Percentiles rank a stretch among this genome's conserved stretches.
Conservation (phyloP, 2,888 invertebrate genomes). For the Andrena praecox region DNA sequence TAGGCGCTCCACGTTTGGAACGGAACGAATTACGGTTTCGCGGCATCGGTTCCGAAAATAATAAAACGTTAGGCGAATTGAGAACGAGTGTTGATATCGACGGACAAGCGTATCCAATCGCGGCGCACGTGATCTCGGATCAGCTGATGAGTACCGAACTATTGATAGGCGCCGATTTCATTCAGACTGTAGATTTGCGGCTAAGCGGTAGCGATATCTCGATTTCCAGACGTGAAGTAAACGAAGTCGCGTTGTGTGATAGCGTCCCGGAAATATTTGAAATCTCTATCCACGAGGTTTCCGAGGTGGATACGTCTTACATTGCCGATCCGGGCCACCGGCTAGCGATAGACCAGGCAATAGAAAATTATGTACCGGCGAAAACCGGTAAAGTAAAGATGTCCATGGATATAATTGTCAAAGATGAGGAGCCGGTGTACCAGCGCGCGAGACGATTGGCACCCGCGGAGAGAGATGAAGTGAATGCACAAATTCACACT, state of each 20-base stretch:
- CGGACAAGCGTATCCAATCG: neutral
- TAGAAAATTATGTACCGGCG: neutral
- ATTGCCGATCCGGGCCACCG: neutral
- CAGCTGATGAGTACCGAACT: too few relatives aligned
- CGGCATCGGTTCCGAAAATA: neutral
- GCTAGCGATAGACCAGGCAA: neutral
- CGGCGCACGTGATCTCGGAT: too few relatives aligned
- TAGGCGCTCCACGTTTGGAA: constrained; percentile 5
- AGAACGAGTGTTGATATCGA: neutral
- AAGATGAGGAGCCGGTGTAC: neutral
- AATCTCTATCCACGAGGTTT: neutral
- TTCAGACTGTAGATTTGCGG: neutral
- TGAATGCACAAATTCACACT: neutral
- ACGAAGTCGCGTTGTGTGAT: neutral
- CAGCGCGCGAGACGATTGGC: neutral
- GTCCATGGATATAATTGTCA: constrained; percentile 1
- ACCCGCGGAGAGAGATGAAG: neutral
- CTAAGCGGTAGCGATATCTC: neutral
- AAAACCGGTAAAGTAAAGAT: neutral
- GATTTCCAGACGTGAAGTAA: neutral
- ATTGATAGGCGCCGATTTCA: neutral
- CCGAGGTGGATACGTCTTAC: neutral
- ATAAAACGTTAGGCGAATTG: neutral
- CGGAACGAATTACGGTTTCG: neutral
- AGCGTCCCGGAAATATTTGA: neutral